Evolutionary conservation across 1,140 invertebrate genomes (phyloP), one percentile per base, ranked within the genome.

Genomic region (Philopotamus ludificatus): DNA sequence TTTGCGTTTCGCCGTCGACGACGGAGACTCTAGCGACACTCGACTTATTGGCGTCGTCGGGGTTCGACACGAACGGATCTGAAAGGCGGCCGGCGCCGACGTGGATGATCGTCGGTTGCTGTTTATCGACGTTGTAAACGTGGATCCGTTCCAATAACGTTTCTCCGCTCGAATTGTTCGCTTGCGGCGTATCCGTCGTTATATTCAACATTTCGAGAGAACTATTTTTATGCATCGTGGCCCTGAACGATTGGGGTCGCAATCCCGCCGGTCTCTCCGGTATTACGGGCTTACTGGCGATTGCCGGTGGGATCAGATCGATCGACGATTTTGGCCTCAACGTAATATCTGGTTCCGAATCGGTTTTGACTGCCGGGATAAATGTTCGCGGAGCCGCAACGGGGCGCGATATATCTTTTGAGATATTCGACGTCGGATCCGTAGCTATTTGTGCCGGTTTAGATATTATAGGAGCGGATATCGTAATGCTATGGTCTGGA

Each of bases 201-300:
- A 70, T 44, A 10, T 74, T 74, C 1, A 73, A 15, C 51, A 68
- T 72, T 54, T 75, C 75, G 22, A 63, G 22, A 0, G 63, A 61
- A 22, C 75, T 75, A 65, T 65, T 71, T 59, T 77, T 75, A n/a
- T 64, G 63, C 20, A 39, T 26, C 21, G 73, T 70, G 8, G 63
- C 75, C 53, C 77, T 75, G 68, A 86, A 82, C 73, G 83, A 84
- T 2, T 82, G 80, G 15, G 86, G 85, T 60, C 86, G 80, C 34
- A 89, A 76, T 25, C 83, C 83, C n/a, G 85, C 83, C 2, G 88
- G 89, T 57, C 88, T 79, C 71, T 89, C 87, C 10, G 89, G 89
- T 47, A 90, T 83, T 2, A 85, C 85, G 3, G 88, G 88, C 75
- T 89, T 89, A 72, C 79, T 76, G 12, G 42, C 22, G 1, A 58